Conservation (phyloP, 2,888 invertebrate genomes). For the Caradrina clavipalpis region DNA sequence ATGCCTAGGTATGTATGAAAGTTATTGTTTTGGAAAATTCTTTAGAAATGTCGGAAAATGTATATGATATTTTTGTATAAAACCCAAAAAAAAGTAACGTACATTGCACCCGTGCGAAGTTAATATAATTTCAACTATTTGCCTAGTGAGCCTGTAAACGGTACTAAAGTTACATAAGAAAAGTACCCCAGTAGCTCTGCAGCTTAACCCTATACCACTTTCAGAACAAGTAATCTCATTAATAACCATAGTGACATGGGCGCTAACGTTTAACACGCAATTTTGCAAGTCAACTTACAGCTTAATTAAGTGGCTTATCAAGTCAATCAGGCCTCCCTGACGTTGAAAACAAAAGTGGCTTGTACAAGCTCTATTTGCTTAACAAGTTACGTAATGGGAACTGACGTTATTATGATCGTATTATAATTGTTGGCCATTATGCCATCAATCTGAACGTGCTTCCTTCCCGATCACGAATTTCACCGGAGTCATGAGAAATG, state of each 20-base stretch:
- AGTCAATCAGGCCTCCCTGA: constrained; percentile 72
- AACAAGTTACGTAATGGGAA: constrained; percentile 77
- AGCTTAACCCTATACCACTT: constrained; percentile 68
- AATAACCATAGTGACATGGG: constrained; percentile 72
- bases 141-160: constrained; percentile 35
- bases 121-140: constrained; percentile 9
- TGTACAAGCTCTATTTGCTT: constrained; percentile 37
- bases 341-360: constrained; percentile 74
- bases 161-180: constrained; percentile 48
- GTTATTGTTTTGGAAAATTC: no score
- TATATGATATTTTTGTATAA: no score
- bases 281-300: constrained; percentile 78
- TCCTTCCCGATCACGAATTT: constrained; percentile 83
- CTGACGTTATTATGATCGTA: constrained; percentile 75
- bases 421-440: constrained; percentile 79
- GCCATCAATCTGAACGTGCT: constrained; percentile 77
- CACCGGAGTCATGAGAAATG: constrained; percentile 83
- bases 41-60: no score
- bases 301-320: constrained; percentile 79
- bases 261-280: constrained; percentile 70
- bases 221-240: constrained; percentile 77
- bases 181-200: constrained; percentile 44
- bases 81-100: no score
- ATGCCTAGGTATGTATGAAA: no score
- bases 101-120: no score